Evolutionary conservation across 2,797 vertebrate genomes (phyloP).

Genomic region (Mormyrus proboscirostris): DNA sequence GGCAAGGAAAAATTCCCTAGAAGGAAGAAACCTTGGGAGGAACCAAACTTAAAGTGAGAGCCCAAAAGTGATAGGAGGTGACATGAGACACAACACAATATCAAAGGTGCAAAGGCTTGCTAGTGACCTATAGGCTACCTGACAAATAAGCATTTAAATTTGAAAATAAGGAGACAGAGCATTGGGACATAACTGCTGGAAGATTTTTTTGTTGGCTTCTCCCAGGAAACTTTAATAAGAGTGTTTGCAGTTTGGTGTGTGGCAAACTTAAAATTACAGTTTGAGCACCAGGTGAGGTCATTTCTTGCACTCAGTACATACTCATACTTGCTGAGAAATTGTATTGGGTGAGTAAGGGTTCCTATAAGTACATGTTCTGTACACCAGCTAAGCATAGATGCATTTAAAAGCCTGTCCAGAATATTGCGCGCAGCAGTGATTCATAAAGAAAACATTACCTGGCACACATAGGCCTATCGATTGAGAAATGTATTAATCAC

Average conservation of each 20-base stretch:
- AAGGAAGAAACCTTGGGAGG: background rate
- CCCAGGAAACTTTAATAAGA: background rate
- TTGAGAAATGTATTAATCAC: background rate
- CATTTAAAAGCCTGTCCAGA: background rate
- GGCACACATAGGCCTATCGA: background rate
- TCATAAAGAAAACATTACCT: background rate
- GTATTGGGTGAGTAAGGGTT: background rate
- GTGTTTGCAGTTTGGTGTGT: background rate
- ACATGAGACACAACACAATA: background rate
- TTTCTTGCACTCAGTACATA: background rate
- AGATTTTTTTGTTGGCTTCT: background rate
- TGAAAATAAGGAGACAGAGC: background rate
- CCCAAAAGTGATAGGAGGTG: background rate
- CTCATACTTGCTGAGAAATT: background rate
- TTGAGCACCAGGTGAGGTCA: background rate
- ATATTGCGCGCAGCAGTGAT: background rate
- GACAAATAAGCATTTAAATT: background rate
- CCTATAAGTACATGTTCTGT: background rate
- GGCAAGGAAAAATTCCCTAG: background rate
- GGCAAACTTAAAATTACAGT: background rate
- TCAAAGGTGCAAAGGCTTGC: background rate
- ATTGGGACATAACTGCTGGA: background rate
- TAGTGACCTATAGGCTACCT: background rate
- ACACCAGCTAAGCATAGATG: background rate
- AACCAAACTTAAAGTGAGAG: background rate